Evolutionary conservation across 2,888 invertebrate species (phyloP), one percentile per base, ranked within the genome.

Genomic region (Pediacus dermestoides): DNA sequence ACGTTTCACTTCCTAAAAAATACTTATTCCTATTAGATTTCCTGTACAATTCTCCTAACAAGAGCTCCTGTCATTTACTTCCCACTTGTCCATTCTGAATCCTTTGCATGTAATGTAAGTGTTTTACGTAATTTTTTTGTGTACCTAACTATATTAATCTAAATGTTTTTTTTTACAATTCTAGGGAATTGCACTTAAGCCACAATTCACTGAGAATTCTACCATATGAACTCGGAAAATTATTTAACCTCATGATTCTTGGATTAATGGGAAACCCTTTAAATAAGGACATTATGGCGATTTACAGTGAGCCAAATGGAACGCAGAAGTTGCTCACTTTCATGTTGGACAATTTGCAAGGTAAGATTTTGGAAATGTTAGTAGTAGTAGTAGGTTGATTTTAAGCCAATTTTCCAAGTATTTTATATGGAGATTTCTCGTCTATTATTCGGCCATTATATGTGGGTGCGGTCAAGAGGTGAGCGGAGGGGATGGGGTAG

Each of bases 161-260:
- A 9, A 30, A 21, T 30, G 16, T 39, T 33, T 37, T 32, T 36
- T 34, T 42, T 43, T 48, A 47, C 30, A 13, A 3, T 23, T 23
- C 9, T 75, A 90, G 94, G 74, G 96, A 97, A 75, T 79, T 99
- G 58, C 81, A 90, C 63, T 76, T 99, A 55, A 90, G 90, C 73
- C 85, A 96, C 74, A 99, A 99, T 74, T 86, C 85, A 71, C 79
- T 99, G 57, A 81, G 95, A 53, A 85, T 88, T 57, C 76, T 99
- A 63, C 99, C 99, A 2, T 95, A 90, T 71, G 96, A 97, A 74
- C 77, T 99, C 59, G 99, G 99, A 57, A 94, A 94, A 73, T 78
- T 97, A 59, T 99, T 97, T 74, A 92, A 96, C 73, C 79, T 99
- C 50, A 89, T 93, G 71, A 81, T 88, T 62, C 78, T 99, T 54